Percentiles rank a stretch among this genome's conserved stretches.
phyloP scores from a whole-genome alignment of 2,113 vertebrate species.

The Acrocephalus arundinaceus region DNA sequence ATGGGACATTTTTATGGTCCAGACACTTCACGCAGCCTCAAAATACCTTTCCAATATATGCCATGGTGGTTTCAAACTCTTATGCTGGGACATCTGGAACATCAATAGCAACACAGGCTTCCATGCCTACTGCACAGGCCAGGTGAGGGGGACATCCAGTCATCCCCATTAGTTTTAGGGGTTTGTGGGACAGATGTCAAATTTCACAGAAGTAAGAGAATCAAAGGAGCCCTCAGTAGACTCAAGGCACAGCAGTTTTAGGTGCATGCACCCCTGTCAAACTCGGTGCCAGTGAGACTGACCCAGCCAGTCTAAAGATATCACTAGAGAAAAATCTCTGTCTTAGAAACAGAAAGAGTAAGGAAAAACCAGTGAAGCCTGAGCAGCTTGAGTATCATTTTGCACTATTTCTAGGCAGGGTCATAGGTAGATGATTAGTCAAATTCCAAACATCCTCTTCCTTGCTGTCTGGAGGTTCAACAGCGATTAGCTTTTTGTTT shows the following conservation, averaged over 20 bases:
- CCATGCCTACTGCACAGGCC: neutral
- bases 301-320: neutral
- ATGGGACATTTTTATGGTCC: neutral
- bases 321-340: neutral
- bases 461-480: constrained; percentile 53
- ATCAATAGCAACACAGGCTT: accelerated
- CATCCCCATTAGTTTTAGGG: neutral
- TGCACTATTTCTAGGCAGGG: constrained; percentile 28
- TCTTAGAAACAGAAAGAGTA: constrained; percentile 3
- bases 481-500: constrained; percentile 44
- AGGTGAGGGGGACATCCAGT: neutral
- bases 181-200: neutral
- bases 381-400: neutral
- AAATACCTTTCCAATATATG: neutral
- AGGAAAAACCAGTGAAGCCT: neutral
- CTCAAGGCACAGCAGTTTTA: neutral
- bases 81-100: neutral
- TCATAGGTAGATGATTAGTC: constrained; percentile 63
- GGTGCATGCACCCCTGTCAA: neutral
- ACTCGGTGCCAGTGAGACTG: neutral
- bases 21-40: neutral
- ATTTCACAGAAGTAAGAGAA: neutral
- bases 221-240: neutral
- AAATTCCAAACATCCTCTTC: constrained; percentile 74
- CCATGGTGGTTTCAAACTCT: neutral